Evolutionary conservation across 2,797 vertebrate species (phyloP).

Genomic region (Lepidocolaptes lacrymiger): DNA sequence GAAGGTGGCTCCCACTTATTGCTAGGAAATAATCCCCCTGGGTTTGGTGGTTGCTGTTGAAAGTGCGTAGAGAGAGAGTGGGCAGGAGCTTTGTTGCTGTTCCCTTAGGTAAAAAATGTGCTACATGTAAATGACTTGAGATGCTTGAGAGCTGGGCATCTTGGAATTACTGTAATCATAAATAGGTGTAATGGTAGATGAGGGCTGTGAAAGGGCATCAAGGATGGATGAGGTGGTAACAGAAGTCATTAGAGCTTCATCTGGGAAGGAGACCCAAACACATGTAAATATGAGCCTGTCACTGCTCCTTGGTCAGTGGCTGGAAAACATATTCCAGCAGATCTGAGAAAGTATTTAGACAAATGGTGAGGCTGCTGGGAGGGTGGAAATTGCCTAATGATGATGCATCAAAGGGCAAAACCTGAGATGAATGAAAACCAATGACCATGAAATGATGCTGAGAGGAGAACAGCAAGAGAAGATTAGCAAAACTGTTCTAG

Average conservation of each 20-base stretch:
- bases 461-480: slow-evolving; percentile 33
- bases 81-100: not conserved
- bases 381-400: slow-evolving; percentile 51
- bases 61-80: not conserved
- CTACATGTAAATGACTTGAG: not conserved
- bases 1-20: not conserved
- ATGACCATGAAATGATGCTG: slow-evolving; percentile 29
- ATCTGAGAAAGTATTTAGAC: slow-evolving; percentile 1
- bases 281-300: slow-evolving; percentile 19
- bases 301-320: not conserved
- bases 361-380: not conserved
- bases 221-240: slow-evolving; percentile 3
- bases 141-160: not conserved
- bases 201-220: not conserved
- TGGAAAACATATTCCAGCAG: slow-evolving; percentile 36
- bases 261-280: not conserved
- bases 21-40: not conserved
- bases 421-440: slow-evolving; percentile 9
- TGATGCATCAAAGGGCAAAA: slow-evolving; percentile 52
- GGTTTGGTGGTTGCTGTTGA: not conserved
- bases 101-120: not conserved
- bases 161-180: not conserved
- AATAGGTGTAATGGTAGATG: not conserved
- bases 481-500: slow-evolving; percentile 3
- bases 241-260: not conserved